Conservation (phyloP, 1,140 invertebrate species). For the Papilio aristodemus region DNA sequence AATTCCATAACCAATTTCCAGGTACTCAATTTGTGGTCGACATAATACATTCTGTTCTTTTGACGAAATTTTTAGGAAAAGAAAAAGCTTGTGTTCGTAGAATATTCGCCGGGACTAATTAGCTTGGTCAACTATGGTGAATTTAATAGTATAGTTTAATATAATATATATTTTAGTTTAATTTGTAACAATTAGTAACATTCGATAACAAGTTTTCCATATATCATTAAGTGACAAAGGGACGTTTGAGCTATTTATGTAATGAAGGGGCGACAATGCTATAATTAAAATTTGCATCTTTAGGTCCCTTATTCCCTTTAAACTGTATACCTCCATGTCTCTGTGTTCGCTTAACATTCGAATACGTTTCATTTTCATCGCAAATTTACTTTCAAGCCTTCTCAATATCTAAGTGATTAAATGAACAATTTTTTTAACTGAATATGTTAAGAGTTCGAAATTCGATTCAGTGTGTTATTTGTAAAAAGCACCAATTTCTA, state of each 20-base stretch:
- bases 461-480: no score
- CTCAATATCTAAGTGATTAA: neutral
- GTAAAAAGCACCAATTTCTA: no score
- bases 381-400: neutral
- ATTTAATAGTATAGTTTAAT: neutral
- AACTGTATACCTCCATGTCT: neutral
- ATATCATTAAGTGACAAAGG: neutral
- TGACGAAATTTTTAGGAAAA: neutral
- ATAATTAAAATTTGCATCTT: conserved; percentile 23
- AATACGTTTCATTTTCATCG: neutral
- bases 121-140: neutral
- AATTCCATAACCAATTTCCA: conserved; percentile 20
- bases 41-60: neutral
- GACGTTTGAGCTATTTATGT: neutral
- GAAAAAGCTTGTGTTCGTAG: neutral
- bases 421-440: no score
- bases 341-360: neutral
- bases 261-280: neutral
- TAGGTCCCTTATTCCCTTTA: neutral
- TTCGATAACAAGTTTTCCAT: neutral
- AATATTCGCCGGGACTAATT: neutral
- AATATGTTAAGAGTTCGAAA: no score
- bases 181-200: no score
- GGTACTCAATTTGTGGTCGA: conserved; percentile 26
- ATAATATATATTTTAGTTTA: no score